phyloP scores from a whole-genome alignment of 2,888 invertebrate genomes.

The Didymodactylos carnosus region DNA sequence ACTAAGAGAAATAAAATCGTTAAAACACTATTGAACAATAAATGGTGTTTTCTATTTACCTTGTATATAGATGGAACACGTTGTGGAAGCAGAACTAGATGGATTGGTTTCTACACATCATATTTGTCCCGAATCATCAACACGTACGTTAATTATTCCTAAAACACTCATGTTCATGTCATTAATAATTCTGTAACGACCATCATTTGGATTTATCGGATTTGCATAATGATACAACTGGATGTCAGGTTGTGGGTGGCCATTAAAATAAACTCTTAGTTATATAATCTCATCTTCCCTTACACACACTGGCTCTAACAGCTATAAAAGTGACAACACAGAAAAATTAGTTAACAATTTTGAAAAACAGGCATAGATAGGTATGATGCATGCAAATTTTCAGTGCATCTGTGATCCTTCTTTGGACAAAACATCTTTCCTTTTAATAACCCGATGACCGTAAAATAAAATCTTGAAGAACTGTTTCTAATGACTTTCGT shows the following conservation, averaged over 20 bases:
- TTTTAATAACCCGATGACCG: too few relatives aligned
- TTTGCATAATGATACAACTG: background rate
- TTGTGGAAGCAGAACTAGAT: background rate
- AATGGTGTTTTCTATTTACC: background rate
- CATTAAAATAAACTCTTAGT: background rate
- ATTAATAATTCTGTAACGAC: background rate
- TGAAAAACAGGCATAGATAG: too few relatives aligned
- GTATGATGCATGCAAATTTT: too few relatives aligned
- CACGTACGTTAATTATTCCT: background rate
- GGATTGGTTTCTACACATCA: background rate
- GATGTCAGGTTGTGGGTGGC: background rate
- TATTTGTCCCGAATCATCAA: background rate
- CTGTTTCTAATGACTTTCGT: too few relatives aligned
- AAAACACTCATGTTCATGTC: background rate
- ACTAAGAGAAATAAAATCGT: background rate
- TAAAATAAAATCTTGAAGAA: too few relatives aligned
- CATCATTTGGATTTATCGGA: background rate
- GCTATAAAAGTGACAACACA: background rate
- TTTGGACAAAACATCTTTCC: too few relatives aligned
- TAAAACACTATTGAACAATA: background rate
- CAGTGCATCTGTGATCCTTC: too few relatives aligned
- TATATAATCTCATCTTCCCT: background rate
- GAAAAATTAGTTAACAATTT: background rate
- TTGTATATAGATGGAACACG: background rate
- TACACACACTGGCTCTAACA: background rate